phyloP scores from a whole-genome alignment of 2,888 invertebrate species.

The Elgonia sp. region DNA sequence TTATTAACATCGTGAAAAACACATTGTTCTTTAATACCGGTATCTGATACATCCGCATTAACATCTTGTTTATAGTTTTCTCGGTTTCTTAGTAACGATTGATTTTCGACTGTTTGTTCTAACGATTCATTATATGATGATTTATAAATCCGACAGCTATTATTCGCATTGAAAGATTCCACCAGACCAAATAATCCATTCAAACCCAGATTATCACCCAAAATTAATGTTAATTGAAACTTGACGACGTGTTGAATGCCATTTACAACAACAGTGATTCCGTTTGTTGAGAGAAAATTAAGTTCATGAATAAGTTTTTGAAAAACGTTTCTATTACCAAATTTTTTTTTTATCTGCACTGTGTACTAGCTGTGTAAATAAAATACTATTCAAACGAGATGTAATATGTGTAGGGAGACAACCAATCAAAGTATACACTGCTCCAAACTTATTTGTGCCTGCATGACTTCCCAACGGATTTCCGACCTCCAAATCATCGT shows the following conservation, averaged over 20 bases:
- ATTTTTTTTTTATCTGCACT: constrained; percentile 16
- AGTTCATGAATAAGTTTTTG: not conserved
- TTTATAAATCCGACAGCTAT: constrained; percentile 16
- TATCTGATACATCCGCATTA: constrained; percentile 1
- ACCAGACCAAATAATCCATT: constrained; percentile 29
- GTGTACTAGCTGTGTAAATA: constrained; percentile 12
- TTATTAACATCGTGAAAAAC: constrained; percentile 24
- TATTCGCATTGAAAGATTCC: constrained; percentile 49
- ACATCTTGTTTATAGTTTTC: constrained; percentile 36
- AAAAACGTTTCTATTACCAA: not conserved
- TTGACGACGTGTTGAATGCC: constrained; percentile 22
- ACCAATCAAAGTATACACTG: not conserved
- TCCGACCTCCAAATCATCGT: constrained; percentile 3
- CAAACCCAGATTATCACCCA: constrained; percentile 14
- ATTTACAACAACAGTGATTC: not conserved
- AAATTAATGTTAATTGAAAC: constrained; percentile 24
- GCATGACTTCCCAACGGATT: constrained; percentile 8
- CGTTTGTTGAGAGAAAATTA: not conserved
- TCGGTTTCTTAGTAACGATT: constrained; percentile 18
- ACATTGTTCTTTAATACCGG: constrained; percentile 34
- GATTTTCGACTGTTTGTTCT: constrained; percentile 4
- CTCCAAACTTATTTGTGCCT: constrained; percentile 19
- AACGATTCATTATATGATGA: constrained; percentile 6
- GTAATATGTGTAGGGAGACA: constrained; percentile 19
- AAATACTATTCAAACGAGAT: constrained; percentile 13